Base-by-base conservation (phyloP, 2,113 vertebrate species). In the Sigmodon hispidus region DNA sequence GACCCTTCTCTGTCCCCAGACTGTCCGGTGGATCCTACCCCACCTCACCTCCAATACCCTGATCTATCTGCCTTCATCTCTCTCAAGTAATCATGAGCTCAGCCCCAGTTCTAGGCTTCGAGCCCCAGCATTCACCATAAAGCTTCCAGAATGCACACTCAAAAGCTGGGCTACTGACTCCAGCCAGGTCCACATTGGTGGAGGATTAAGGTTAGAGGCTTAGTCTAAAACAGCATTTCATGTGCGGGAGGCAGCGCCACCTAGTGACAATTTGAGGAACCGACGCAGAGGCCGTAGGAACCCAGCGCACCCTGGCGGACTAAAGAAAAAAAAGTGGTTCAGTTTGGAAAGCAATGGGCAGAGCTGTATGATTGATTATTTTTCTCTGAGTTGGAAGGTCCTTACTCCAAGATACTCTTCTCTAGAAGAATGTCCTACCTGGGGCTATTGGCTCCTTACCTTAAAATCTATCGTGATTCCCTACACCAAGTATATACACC, bases 211-310 rank as follows among this genome's bases (percentile, higher is more conserved):
- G 31, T 55, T 0, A 29, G 15, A 9, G 24, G 9, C 24, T 81
- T 81, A 55, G 55, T 59, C 79, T 59, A 22, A 81, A 59, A 59
- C 24, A 83, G n/a, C n/a, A 83, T 31, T 61, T 13, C 57, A 90
- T 76, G 2, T 0, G 59, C 57, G 61, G 94, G n/a, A 92, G 3
- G 69, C 87, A 79, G 93, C 89, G 89, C 96, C 97, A 96, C 95
- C 96, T 29, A 70, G 96, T 96, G 97, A 93, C 81, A 0, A 26
- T 34, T n/a, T 31, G 40, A 3, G 29, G 86, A 31, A 95, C 77
- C 22, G 34, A 50, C 69, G 17, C 19, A 11, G 29, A 48, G 26
- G 7, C 22, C 0, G 15, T 24, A 57, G 21, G 34, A 11, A 0
- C 24, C 1, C 0, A 19, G 69, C 3, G 0, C 43, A 29, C 45